Percentiles rank a stretch among this genome's conserved stretches.
phyloP scores from a whole-genome alignment of 2,888 invertebrate genomes.

The Orthonychiurus folsomi region DNA sequence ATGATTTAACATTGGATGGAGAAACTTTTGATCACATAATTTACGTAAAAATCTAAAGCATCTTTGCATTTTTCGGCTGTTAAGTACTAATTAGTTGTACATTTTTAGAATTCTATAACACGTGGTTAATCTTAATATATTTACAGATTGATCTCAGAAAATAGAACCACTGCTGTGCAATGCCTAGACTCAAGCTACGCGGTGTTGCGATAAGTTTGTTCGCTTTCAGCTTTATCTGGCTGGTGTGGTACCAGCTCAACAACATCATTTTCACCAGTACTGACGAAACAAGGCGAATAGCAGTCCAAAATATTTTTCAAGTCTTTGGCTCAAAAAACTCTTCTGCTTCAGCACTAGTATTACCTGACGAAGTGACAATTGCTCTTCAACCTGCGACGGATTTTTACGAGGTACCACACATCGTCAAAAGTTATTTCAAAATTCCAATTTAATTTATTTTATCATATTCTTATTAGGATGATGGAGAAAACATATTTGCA shows the following conservation, averaged over 20 bases:
- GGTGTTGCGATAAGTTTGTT: background rate
- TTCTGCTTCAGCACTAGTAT: slow-evolving; percentile 14
- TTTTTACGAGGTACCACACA: slow-evolving; percentile 13
- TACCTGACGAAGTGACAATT: slow-evolving; percentile 21
- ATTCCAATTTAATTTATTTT: background rate
- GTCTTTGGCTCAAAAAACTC: slow-evolving; percentile 14
- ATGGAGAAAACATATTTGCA: slow-evolving; percentile 19
- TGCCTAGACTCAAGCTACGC: background rate
- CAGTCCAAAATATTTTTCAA: slow-evolving; percentile 12
- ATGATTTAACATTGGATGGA: no score
- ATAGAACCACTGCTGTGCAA: background rate
- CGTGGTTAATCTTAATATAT: background rate
- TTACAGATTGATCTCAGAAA: background rate
- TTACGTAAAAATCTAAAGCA: background rate
- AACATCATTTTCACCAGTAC: background rate
- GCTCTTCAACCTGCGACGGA: slow-evolving; percentile 20
- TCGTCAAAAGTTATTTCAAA: background rate
- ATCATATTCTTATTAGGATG: slow-evolving; percentile 6
- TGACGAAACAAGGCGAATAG: background rate
- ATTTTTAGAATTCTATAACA: no score
- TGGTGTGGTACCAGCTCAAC: background rate
- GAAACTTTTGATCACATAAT: no score
- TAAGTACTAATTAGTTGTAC: no score
- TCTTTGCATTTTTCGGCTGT: background rate
- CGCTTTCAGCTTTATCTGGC: background rate